Conservation (phyloP, 2,113 vertebrate genomes). For the Gallinago media region DNA sequence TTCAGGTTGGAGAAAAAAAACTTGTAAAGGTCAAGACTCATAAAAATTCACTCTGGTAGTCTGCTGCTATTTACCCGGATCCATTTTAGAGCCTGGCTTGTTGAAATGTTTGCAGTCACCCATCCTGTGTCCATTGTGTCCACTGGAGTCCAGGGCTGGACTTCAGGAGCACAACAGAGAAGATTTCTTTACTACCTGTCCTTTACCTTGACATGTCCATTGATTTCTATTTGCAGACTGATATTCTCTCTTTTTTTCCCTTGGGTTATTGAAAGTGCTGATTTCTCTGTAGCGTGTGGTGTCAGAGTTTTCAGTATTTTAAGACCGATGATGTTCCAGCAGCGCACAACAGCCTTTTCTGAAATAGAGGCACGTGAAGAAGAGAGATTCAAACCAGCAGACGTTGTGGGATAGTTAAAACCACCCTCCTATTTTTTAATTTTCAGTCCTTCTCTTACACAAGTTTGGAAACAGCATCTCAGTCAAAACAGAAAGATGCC, state of each 20-base stretch:
- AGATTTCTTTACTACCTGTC: neutral
- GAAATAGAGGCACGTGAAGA: neutral
- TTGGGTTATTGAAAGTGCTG: neutral
- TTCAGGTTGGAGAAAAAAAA: neutral
- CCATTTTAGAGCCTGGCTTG: neutral
- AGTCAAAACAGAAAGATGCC: neutral
- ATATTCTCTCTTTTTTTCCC: neutral
- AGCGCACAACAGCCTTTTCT: neutral
- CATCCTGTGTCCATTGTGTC: neutral
- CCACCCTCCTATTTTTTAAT: neutral
- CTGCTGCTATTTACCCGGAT: neutral
- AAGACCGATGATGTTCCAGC: fast-evolving
- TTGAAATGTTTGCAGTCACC: neutral
- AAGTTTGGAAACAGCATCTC: neutral
- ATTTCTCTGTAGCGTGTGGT: neutral
- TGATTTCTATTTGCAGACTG: neutral
- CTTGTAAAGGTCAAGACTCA: neutral
- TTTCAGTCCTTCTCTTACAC: neutral
- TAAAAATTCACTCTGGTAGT: neutral
- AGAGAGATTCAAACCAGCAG: neutral
- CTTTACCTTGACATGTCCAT: neutral
- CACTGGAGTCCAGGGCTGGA: neutral
- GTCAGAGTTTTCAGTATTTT: neutral
- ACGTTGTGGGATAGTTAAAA: neutral
- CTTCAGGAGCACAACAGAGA: neutral